Base-by-base conservation (phyloP, 2,888 invertebrate species). In the Drosophila meridionalis region DNA sequence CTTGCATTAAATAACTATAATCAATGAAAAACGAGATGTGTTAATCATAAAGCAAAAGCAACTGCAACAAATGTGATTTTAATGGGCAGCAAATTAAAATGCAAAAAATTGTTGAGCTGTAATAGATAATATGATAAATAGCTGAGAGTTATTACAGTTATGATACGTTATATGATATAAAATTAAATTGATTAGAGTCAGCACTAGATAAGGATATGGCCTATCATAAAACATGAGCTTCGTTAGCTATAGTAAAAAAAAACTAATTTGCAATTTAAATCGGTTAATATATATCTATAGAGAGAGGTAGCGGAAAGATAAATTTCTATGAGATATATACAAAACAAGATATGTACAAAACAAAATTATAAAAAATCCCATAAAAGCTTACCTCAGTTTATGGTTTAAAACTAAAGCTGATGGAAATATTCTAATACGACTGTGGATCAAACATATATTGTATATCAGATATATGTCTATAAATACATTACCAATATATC, bases 31-130 rank as follows among this genome's bases (percentile, higher is more conserved):
- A 28, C 28, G 38, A 38, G 53, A 26, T 38, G 53, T 55, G 52
- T 55, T 55, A 38, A 55, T 55, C 53, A 26, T 12, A 52, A 52
- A 52, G 34, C 52, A 20, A 52, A 26, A 26, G 52, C 52, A 52
- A 52, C 20, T 66, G 52, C 30, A 26, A 52, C 47, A 40, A 64
- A 64, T 48, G 9, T 26, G 38, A 34, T 26, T 64, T 65, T 48
- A 40, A 32, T 68, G 36, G 43, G 14, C 6, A 45, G 34, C 26
- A 43, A 58, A 58, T 58, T 58, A 36, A 57, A 34, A 20, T 52
- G 50, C 9, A 45, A 3, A 36, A 36, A 36, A 28, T 45, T 36
- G 20, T 9, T 26, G 20, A 52, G 20, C 36, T 36, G 26, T 45
- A 34, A 58, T 36, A 58, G 58, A 47, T 47, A n/a, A 47, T 58